These are phyloP conservation scores for Nycteola revayana DNA, from an alignment of 2,888 invertebrate species.

Conservation along the genomic window DNA sequence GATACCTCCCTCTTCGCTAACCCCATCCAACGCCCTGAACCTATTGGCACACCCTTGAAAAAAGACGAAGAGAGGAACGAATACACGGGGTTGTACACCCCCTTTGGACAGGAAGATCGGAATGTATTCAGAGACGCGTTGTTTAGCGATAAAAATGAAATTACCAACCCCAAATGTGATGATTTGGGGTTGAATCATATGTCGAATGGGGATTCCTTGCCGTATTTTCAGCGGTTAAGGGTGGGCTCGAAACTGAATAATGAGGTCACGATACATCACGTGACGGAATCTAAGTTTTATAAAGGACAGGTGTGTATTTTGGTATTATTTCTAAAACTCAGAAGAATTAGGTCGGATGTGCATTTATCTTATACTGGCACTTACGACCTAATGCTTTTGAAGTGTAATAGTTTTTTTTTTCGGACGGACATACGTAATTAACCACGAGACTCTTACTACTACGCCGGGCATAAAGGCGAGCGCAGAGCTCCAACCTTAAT, in stretches of 20 bases:
- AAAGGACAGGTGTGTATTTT: slow-evolving; percentile 67
- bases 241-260: slow-evolving; percentile 70
- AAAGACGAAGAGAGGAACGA: slow-evolving; percentile 29
- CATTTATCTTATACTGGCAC: too few species aligned
- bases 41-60: slow-evolving; percentile 50
- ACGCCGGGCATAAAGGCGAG: too few species aligned
- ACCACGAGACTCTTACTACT: too few species aligned
- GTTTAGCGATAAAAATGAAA: slow-evolving; percentile 56
- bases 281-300: slow-evolving; percentile 72
- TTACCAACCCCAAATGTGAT: slow-evolving; percentile 21
- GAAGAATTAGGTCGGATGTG: too few species aligned
- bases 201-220: slow-evolving; percentile 63
- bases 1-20: slow-evolving; percentile 61
- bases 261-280: slow-evolving; percentile 73
- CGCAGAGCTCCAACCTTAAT: too few species aligned
- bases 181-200: slow-evolving; percentile 36
- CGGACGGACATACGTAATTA: too few species aligned
- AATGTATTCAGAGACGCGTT: slow-evolving; percentile 67
- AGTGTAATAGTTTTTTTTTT: too few species aligned
- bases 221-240: slow-evolving; percentile 67
- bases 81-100: slow-evolving; percentile 47
- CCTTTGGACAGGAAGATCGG: slow-evolving; percentile 66
- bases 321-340: too few species aligned
- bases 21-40: slow-evolving; percentile 55
- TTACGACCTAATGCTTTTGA: too few species aligned